Percentiles rank a stretch among this genome's conserved stretches.
Conservation (phyloP, 2,113 vertebrate genomes). For the Atherinomorus stipes region DNA sequence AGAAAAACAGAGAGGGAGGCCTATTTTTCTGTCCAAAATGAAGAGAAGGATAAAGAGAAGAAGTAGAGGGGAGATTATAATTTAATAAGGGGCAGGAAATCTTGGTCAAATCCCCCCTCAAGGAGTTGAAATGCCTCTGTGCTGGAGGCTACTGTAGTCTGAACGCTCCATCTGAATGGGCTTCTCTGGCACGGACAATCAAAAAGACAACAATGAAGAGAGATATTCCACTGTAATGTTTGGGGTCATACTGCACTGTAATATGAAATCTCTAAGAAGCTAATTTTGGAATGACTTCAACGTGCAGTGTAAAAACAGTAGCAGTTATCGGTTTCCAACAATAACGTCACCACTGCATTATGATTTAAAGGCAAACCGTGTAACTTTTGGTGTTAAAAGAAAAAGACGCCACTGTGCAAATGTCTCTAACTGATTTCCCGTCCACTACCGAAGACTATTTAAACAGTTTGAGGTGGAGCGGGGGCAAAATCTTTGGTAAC, state of each 20-base stretch:
- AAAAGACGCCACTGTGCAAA: too few relatives aligned
- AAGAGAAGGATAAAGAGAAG: conserved; percentile 51
- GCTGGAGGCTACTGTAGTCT: conserved; percentile 66
- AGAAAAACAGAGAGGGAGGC: conserved; percentile 65
- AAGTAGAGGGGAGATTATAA: conserved; percentile 81
- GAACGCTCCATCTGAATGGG: conserved; percentile 68
- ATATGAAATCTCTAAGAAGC: neutral
- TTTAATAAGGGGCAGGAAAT: conserved; percentile 86
- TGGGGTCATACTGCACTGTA: neutral
- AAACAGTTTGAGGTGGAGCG: too few relatives aligned
- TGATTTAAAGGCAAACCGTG: neutral
- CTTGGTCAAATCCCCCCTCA: conserved; percentile 80
- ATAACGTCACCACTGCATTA: neutral
- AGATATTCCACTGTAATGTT: conserved; percentile 29
- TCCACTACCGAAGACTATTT: too few relatives aligned
- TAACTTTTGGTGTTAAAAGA: neutral
- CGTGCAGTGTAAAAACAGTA: neutral
- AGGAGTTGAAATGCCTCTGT: conserved; percentile 77
- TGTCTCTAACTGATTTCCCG: too few relatives aligned
- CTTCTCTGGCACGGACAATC: conserved; percentile 57
- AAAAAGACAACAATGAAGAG: conserved; percentile 46
- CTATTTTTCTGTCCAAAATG: conserved; percentile 59
- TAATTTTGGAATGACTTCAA: neutral
- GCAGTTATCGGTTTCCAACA: neutral
- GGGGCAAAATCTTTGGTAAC: too few relatives aligned